Conservation (phyloP, 2,113 vertebrate species). For the Ciconia maguari region DNA sequence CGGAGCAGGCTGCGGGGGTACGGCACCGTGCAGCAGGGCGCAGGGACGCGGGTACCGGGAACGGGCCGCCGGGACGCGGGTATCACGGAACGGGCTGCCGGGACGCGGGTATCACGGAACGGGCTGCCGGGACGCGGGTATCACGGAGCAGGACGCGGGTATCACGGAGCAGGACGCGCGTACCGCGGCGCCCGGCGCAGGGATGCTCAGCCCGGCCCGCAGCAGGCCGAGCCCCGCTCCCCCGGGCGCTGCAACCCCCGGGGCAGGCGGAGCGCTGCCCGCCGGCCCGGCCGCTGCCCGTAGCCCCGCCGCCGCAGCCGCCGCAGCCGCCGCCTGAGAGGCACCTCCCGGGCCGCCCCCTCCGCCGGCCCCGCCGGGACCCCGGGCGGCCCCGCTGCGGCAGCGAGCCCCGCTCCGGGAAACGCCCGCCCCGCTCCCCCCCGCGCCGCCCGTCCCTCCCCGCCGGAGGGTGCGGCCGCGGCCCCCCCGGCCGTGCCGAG, state of each 20-base stretch:
- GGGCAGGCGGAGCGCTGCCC: background rate
- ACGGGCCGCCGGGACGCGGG: background rate
- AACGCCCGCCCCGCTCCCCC: background rate
- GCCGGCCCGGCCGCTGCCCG: background rate
- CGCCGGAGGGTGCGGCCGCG: background rate
- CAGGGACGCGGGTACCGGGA: accelerated
- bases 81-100: too few species aligned
- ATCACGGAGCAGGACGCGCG: background rate
- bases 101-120: background rate
- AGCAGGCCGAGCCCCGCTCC: background rate
- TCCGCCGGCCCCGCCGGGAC: background rate
- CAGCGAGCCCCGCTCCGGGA: background rate
- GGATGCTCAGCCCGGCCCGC: background rate
- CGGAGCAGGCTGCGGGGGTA: background rate
- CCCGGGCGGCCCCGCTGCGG: background rate
- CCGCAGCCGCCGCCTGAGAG: too few species aligned
- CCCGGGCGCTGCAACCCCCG: too few species aligned
- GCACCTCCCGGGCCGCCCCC: background rate
- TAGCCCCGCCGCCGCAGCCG: background rate
- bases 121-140: background rate
- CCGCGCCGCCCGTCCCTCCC: background rate
- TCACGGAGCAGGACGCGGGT: background rate
- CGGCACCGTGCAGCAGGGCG: background rate
- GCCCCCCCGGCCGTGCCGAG: background rate
- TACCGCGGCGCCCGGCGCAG: background rate